Evolutionary conservation across 2,797 vertebrate genomes (phyloP).

Genomic region (Dermochelys coriacea): DNA sequence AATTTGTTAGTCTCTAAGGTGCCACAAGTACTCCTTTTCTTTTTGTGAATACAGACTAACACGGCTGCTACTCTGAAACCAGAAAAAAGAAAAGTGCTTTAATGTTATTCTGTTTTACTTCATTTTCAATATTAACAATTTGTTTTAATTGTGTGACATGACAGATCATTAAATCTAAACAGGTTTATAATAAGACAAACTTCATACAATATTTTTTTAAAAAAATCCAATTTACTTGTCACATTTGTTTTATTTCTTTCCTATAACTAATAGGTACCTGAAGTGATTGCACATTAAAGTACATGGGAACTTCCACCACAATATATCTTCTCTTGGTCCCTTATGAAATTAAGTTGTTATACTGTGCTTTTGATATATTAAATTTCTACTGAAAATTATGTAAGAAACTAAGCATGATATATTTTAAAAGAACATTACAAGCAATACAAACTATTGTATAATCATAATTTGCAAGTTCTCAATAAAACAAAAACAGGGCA

Average conservation of each 20-base stretch:
- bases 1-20: no score
- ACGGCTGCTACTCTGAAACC: no score
- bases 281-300: constrained; percentile 25
- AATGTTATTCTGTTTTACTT: constrained; percentile 30
- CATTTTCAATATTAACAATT: constrained; percentile 40
- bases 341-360: constrained; percentile 5
- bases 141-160: constrained; percentile 60
- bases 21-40: no score
- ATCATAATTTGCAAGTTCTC: background rate
- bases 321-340: background rate
- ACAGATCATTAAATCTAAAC: constrained; percentile 48
- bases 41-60: no score
- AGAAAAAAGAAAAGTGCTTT: constrained; percentile 23
- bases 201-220: fast-evolving
- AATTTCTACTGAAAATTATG: constrained; percentile 35
- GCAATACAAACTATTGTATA: constrained; percentile 27
- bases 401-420: constrained; percentile 4
- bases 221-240: constrained; percentile 10
- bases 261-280: background rate
- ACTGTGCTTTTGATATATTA: background rate
- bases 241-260: constrained; percentile 35
- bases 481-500: background rate
- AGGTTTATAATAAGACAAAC: constrained; percentile 47
- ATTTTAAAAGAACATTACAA: constrained; percentile 15
- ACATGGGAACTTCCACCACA: background rate